phyloP scores from a whole-genome alignment of 64 coral and sea anemone species.

The Pocillopora damicornis region DNA sequence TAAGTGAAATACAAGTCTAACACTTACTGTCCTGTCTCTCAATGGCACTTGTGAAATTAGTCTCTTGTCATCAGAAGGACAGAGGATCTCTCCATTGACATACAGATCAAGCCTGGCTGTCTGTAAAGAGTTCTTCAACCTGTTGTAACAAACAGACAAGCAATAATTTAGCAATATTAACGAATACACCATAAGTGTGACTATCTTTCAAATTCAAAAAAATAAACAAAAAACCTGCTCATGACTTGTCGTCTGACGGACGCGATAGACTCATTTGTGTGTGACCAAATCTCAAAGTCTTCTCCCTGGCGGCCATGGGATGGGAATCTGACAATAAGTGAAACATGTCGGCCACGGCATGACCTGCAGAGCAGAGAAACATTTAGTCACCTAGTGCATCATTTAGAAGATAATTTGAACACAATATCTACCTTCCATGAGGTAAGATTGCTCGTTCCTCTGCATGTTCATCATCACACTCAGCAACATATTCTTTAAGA shows the following conservation, averaged over 20 bases:
- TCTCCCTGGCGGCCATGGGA: constrained; percentile 96
- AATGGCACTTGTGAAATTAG: constrained; percentile 85
- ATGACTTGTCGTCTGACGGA: constrained; percentile 89
- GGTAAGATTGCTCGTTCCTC: constrained; percentile 92
- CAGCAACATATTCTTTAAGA: constrained; percentile 90
- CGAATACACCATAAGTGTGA: neutral
- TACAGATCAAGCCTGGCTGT: constrained; percentile 93
- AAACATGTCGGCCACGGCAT: constrained; percentile 85
- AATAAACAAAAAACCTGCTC: constrained; percentile 53
- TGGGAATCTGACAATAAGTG: constrained; percentile 86
- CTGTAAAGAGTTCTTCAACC: constrained; percentile 74
- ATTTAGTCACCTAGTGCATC: neutral
- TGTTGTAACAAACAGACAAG: constrained; percentile 4
- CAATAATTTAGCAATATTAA: neutral
- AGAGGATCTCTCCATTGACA: constrained; percentile 89
- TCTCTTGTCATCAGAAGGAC: constrained; percentile 93
- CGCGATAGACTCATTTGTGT: constrained; percentile 92
- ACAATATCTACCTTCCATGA: constrained; percentile 80
- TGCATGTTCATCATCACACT: constrained; percentile 96
- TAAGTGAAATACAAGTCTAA: neutral
- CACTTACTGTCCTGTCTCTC: constrained; percentile 87
- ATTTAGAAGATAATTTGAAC: neutral
- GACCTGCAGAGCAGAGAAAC: constrained; percentile 45
- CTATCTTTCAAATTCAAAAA: neutral
- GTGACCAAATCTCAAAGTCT: constrained; percentile 98